phyloP scores from a whole-genome alignment of 2,797 vertebrate genomes.

The Sphenopsis melanotis region DNA sequence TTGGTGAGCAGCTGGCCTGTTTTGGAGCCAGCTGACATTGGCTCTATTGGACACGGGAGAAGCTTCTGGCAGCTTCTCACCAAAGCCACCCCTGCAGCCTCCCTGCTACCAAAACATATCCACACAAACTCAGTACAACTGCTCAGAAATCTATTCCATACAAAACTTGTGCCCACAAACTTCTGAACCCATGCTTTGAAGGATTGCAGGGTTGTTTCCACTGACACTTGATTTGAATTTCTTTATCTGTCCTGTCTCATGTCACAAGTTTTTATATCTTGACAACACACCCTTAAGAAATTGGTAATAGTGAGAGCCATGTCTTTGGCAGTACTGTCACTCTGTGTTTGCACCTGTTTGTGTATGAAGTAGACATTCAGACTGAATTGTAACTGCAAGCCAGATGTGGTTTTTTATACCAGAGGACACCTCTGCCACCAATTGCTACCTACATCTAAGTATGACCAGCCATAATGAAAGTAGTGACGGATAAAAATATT shows the following conservation, averaged over 20 bases:
- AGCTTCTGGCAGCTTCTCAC: background rate
- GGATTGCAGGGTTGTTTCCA: background rate
- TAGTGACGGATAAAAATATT: fast-evolving
- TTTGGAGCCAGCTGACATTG: background rate
- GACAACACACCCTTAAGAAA: background rate
- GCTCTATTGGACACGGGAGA: background rate
- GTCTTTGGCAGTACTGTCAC: background rate
- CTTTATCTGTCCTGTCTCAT: background rate
- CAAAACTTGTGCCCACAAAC: background rate
- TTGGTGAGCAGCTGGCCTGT: background rate
- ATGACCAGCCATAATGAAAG: background rate
- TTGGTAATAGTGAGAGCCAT: background rate
- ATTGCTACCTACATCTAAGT: background rate
- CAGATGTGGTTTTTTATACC: background rate
- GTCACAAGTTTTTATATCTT: background rate
- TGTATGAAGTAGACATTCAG: background rate
- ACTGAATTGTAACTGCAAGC: background rate
- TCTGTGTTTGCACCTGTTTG: background rate
- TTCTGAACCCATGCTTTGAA: background rate
- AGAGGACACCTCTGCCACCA: background rate
- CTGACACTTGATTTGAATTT: background rate
- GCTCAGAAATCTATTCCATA: background rate
- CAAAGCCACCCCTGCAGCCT: background rate
- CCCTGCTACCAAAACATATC: background rate
- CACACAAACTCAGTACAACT: background rate